phyloP scores from a whole-genome alignment of 2,888 invertebrate species.

The Eupithecia centaureata region DNA sequence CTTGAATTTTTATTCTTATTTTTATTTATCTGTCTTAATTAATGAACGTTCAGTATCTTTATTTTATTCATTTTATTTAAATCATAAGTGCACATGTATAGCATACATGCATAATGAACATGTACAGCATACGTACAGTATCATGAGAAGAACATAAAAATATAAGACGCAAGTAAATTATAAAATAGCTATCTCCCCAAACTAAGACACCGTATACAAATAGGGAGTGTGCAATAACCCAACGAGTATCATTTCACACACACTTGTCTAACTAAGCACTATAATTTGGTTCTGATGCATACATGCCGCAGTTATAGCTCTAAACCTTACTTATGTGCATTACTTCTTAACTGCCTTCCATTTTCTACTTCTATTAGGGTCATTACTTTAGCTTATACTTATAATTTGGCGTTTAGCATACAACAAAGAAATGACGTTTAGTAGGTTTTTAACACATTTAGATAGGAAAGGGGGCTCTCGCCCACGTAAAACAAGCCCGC shows the following conservation, averaged over 20 bases:
- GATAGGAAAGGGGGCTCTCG: no score
- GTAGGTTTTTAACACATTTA: no score
- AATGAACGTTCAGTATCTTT: background rate
- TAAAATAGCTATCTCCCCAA: background rate
- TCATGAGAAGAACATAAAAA: no score
- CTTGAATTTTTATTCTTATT: constrained; percentile 19
- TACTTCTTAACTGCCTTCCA: background rate
- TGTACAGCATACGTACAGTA: no score
- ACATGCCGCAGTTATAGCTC: background rate
- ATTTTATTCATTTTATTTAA: background rate
- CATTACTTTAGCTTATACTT: background rate
- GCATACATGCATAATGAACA: no score
- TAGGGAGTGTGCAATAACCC: constrained; percentile 3
- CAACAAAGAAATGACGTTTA: background rate
- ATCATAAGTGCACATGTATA: no score
- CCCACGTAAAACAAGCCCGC: no score
- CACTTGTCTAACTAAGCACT: constrained; percentile 10
- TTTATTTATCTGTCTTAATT: constrained; percentile 5
- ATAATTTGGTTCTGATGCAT: constrained; percentile 4
- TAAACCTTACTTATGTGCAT: constrained; percentile 2
- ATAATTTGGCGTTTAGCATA: background rate
- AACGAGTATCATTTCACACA: constrained; percentile 1
- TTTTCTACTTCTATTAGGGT: background rate
- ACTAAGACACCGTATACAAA: background rate
- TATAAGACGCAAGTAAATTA: background rate